Evolutionary conservation across 2,797 vertebrate species (phyloP).

Genomic region (Lepidocolaptes lacrymiger): DNA sequence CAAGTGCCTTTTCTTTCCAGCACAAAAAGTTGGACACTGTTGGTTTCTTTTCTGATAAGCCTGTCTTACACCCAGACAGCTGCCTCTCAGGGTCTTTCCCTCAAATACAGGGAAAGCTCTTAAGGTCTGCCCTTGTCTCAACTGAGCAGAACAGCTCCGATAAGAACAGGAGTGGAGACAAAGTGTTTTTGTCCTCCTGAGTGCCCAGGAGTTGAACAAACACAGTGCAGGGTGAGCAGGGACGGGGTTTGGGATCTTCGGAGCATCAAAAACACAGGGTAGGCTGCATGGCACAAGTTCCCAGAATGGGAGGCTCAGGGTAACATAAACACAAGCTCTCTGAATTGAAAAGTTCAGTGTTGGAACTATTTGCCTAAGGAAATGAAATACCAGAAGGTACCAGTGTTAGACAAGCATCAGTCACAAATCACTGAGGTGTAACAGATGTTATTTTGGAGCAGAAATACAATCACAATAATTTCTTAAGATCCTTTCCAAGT

Average conservation of each 20-base stretch:
- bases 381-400: background rate
- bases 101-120: background rate
- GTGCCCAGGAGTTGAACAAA: background rate
- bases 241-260: background rate
- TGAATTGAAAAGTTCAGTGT: background rate
- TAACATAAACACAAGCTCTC: background rate
- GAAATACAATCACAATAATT: background rate
- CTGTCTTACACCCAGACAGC: background rate
- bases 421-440: background rate
- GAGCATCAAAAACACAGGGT: background rate
- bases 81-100: background rate
- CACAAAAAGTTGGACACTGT: background rate
- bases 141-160: background rate
- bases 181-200: background rate
- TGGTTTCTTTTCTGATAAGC: background rate
- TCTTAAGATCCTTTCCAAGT: background rate
- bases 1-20: background rate
- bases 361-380: background rate
- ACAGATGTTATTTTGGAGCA: background rate
- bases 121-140: background rate
- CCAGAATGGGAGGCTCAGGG: background rate
- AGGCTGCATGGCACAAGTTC: background rate
- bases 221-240: background rate
- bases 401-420: background rate
- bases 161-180: background rate